Percentiles rank a stretch among this genome's conserved stretches.
Conservation (phyloP, 2,888 invertebrate genomes). For the Scaptomyza caliginosa region DNA sequence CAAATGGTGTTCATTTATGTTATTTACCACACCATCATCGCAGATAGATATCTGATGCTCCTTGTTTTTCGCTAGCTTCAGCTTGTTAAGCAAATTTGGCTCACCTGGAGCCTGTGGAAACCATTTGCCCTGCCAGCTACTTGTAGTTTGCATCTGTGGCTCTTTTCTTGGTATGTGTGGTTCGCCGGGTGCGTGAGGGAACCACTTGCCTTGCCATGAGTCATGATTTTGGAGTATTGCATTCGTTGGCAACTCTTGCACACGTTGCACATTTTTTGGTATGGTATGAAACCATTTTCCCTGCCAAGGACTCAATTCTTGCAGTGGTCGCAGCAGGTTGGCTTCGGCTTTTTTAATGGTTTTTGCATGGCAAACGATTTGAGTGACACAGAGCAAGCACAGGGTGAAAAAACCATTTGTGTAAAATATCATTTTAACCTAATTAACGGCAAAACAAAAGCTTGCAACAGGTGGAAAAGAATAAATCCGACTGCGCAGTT, state of each 20-base stretch:
- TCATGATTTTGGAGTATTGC: neutral
- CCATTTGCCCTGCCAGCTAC: conserved; percentile 63
- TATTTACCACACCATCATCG: conserved; percentile 88
- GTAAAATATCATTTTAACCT: conserved; percentile 42
- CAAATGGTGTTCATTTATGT: neutral
- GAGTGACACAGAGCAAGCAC: conserved; percentile 23
- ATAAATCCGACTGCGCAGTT: conserved; percentile 53
- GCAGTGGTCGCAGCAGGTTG: conserved; percentile 45
- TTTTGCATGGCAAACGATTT: conserved; percentile 40
- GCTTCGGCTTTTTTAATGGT: conserved; percentile 78
- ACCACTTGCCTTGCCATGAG: conserved; percentile 68
- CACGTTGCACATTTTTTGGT: conserved; percentile 42
- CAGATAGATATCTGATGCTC: conserved; percentile 82
- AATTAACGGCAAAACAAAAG: conserved; percentile 44
- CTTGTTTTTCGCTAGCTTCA: neutral
- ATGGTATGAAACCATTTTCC: conserved; percentile 49
- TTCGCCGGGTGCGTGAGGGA: conserved; percentile 66
- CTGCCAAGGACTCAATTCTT: conserved; percentile 38
- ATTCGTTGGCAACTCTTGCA: conserved; percentile 5
- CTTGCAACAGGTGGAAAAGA: conserved; percentile 43
- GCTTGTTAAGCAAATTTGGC: conserved; percentile 2
- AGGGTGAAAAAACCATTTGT: conserved; percentile 16
- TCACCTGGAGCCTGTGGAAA: conserved; percentile 65
- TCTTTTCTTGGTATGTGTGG: conserved; percentile 37
- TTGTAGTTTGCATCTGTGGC: neutral